A percentile compares a stretch with the other conserved stretches of the same genome.
Conservation (phyloP, 2,113 vertebrate species). For the Euleptes europaea region DNA sequence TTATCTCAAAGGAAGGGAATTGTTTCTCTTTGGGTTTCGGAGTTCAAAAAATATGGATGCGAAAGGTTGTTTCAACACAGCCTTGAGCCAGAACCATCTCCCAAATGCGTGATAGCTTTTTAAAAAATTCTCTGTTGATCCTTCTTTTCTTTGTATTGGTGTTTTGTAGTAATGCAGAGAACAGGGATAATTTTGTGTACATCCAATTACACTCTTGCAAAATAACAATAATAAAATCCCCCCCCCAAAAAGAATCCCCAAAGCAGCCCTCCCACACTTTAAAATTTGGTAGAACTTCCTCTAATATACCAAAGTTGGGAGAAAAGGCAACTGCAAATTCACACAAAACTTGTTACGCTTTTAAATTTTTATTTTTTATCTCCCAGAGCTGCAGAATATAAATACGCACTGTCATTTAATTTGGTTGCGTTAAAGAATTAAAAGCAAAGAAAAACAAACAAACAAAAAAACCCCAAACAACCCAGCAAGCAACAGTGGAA, state of each 20-base stretch:
- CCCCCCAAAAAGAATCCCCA: too few species aligned
- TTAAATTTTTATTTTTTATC: neutral
- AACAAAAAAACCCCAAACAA: too few species aligned
- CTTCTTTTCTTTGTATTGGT: neutral
- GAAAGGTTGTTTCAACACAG: neutral
- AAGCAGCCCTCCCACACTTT: too few species aligned
- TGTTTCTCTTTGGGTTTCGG: slow-evolving; percentile 8
- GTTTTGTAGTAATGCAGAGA: accelerated
- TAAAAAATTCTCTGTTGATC: neutral
- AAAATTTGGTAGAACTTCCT: neutral
- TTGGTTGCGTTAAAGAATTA: slow-evolving; percentile 17
- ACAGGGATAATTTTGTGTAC: neutral
- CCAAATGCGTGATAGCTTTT: accelerated
- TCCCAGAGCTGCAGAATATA: neutral
- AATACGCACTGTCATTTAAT: slow-evolving; percentile 30
- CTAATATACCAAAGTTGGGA: accelerated
- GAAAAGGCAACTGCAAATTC: neutral
- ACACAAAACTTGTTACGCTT: neutral
- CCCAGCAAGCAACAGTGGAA: slow-evolving; percentile 2
- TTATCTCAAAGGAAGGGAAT: neutral
- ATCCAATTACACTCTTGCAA: accelerated
- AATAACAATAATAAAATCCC: neutral
- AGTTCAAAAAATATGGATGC: neutral
- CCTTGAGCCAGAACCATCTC: neutral
- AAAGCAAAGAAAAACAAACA: neutral